Evolutionary conservation across 2,888 invertebrate genomes (phyloP), one percentile per base, ranked within the genome.

Genomic region (Drosophila phalerata): DNA sequence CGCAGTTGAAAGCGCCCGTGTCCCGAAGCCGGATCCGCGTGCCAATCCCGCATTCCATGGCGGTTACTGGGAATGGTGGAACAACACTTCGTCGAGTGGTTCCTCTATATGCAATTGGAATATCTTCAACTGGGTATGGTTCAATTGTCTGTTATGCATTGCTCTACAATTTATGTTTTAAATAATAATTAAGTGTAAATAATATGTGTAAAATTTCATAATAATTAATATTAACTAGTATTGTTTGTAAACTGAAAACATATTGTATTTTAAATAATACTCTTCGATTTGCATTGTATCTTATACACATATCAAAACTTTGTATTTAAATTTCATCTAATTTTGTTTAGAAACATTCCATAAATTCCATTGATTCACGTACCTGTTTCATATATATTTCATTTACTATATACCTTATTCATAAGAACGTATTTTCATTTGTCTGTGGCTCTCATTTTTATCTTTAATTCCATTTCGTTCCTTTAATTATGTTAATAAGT

Each of bases 21-120:
- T 94, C 66, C 73, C 93, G 1, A 91, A 91, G 0, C 79, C 90
- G 0, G 95, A 95, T 87, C 91, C 93, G 0, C 90, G 91, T 1
- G 93, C 94, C 0, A 92, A 95, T 92, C 95, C 95, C 0, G 81
- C 77, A 0, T 82, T 92, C 9, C 94, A 94, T 92, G 93, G 94
- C 64, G 92, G 93, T 60, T 94, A 93, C 0, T 95, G 95, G 95
- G 93, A 93, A 10, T 94, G 93, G 89, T 95, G 95, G 95, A 85
- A 83, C 34, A 55, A 69, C 5, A 80, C 84, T 13, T 32, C 45
- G 2, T 57, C 69, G 3, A 49, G 55, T 43, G 60, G 43, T 2
- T 37, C 58, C 1, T 3, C 15, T 1, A n/a, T 5, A 9, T 22
- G 22, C 15, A 32, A 25, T 1, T 67, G 42, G 15, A 56, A 45